phyloP scores from a whole-genome alignment of 2,113 vertebrate species.

The Microtus richardsoni region DNA sequence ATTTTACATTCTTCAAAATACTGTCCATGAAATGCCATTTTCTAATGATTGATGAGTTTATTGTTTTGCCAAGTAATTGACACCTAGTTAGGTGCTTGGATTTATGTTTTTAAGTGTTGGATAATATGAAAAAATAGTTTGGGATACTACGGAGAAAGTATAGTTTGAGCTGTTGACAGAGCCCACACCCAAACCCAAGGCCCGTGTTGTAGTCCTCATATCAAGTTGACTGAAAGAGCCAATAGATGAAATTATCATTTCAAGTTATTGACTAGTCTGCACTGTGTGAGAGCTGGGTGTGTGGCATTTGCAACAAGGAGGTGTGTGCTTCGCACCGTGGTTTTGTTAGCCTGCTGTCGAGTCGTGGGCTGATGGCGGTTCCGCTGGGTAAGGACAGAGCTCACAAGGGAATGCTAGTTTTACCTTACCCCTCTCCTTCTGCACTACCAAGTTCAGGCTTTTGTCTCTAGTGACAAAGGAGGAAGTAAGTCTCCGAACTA shows the following conservation, averaged over 20 bases:
- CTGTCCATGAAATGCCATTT: slow-evolving; percentile 53
- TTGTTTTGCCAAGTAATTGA: slow-evolving; percentile 40
- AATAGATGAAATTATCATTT: slow-evolving; percentile 13
- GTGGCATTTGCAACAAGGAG: neutral
- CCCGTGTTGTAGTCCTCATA: neutral
- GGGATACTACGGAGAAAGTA: slow-evolving; percentile 5
- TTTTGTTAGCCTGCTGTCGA: slow-evolving; percentile 21
- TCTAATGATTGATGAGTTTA: slow-evolving; percentile 59
- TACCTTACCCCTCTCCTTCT: neutral
- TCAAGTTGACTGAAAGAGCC: slow-evolving; percentile 10
- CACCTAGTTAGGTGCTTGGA: slow-evolving; percentile 20
- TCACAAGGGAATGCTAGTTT: neutral
- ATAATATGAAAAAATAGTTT: neutral
- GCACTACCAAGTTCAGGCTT: neutral
- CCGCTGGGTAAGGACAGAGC: neutral
- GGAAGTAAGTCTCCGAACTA: neutral
- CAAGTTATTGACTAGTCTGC: slow-evolving; percentile 17
- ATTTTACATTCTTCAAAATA: slow-evolving; percentile 65
- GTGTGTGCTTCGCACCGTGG: neutral
- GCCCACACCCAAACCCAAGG: neutral
- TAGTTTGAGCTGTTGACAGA: slow-evolving; percentile 34
- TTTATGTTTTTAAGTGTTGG: slow-evolving; percentile 24
- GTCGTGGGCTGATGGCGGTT: neutral
- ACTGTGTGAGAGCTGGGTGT: neutral
- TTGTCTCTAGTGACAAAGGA: neutral